Evolutionary conservation across 2,797 vertebrate species (phyloP), one percentile per base, ranked within the genome.

Genomic region (Periparus ater): DNA sequence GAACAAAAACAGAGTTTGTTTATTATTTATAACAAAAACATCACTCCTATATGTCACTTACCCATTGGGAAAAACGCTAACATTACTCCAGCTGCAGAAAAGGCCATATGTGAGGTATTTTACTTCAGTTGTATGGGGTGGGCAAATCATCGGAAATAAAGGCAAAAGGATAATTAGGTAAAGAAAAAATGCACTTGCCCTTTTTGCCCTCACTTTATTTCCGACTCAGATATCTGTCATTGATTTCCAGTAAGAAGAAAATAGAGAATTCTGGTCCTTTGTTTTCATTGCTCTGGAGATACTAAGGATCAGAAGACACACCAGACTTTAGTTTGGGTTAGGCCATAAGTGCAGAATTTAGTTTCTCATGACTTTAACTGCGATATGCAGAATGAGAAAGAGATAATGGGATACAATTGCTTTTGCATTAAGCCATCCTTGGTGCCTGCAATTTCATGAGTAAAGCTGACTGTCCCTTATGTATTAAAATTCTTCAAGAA

Each of bases 151-250:
- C 88, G 95, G 67, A 91, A 88, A 96, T 82, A 95, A 96, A 94
- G 50, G 50, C 32, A 65, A 92, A 54, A 88, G 55, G 34, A 94
- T 88, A 97, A 96, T 93, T 92, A 93, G 21, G 55, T 77, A 61
- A 96, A 94, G 67, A 72, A 76, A 94, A 91, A 94, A 94, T 57
- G 17, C 48, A 61, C 38, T 81, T 91, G 85, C n/a, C 47, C 51
- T 79, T 91, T 58, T 65, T 72, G 32, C 61, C 82, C 61, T 87
- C 93, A 93, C 61, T 94, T 83, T 54, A 55, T 91, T 93, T 93
- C 71, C 78, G 85, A 61, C 34, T 89, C 30, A 36, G 16, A 44
- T 54, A 67, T 42, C 55, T 26, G 13, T 42, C 65, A 54, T 5
- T 77, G 67, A 87, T 87, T 91, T 91, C 71, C 47, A 74, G 71